phyloP scores from a whole-genome alignment of 2,888 invertebrate species.

The Ametastegia equiseti region DNA sequence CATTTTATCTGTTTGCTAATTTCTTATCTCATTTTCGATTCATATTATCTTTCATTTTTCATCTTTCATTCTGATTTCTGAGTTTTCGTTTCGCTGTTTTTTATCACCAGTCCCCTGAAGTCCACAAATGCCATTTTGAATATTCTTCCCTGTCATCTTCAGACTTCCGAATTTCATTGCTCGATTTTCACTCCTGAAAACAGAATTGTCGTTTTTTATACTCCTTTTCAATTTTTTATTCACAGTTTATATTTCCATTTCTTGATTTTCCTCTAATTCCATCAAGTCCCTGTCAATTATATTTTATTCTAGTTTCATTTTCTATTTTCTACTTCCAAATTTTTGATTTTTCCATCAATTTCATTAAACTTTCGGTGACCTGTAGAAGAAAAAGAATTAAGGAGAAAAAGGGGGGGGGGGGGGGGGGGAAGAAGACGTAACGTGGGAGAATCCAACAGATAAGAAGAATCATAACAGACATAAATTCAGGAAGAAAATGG shows the following conservation, averaged over 20 bases:
- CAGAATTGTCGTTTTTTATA: no score
- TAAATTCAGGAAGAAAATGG: no score
- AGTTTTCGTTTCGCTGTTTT: neutral
- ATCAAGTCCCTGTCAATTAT: no score
- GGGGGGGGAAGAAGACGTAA: no score
- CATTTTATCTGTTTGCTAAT: neutral
- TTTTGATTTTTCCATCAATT: no score
- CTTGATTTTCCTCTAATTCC: neutral
- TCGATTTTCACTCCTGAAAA: neutral
- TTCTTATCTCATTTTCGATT: neutral
- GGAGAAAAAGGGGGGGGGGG: neutral
- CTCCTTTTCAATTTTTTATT: neutral
- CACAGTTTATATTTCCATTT: neutral
- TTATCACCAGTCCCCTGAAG: neutral
- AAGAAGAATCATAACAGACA: no score
- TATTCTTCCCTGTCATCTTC: neutral
- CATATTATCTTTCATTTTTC: neutral
- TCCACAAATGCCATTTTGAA: neutral
- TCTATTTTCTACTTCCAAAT: no score
- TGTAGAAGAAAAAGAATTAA: neutral
- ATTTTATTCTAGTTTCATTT: no score
- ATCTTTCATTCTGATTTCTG: neutral
- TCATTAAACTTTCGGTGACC: neutral
- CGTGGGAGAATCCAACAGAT: no score
- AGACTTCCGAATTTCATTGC: neutral